These are phyloP conservation scores for Hipposideros armiger DNA, from an alignment of 2,113 vertebrate species.

Conservation along the genomic window DNA sequence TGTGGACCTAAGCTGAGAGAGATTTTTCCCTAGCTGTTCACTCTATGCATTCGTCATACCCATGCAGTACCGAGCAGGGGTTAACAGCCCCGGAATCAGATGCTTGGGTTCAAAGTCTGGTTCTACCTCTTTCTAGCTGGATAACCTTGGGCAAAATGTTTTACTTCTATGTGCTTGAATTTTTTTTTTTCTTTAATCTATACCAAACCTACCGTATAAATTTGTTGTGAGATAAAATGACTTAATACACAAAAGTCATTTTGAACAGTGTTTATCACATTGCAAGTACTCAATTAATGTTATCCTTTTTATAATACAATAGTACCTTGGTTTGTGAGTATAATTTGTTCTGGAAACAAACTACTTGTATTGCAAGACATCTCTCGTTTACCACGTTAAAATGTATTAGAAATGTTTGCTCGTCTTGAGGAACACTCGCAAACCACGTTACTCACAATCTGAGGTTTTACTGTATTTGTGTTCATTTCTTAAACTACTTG, in stretches of 20 bases:
- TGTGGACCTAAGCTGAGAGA: not conserved
- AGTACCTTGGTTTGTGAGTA: no score
- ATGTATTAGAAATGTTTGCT: no score
- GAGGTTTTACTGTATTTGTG: not conserved
- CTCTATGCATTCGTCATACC: not conserved
- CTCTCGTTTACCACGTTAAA: no score
- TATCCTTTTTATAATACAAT: not conserved
- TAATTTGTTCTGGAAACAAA: no score
- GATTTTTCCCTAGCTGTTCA: not conserved
- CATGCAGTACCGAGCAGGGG: not conserved
- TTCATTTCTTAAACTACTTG: not conserved
- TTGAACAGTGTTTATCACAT: not conserved
- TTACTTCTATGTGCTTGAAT: not conserved
- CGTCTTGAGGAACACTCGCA: no score
- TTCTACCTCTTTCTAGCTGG: not conserved
- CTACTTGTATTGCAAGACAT: no score
- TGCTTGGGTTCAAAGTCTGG: not conserved
- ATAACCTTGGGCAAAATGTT: not conserved
- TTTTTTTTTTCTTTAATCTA: not conserved
- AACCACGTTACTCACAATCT: no score
- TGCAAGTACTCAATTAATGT: not conserved
- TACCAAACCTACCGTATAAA: not conserved
- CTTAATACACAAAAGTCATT: not conserved
- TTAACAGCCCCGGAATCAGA: not conserved
- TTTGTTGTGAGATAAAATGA: not conserved